Base-by-base conservation (phyloP, 2,888 invertebrate species). In the Protula sp. region DNA sequence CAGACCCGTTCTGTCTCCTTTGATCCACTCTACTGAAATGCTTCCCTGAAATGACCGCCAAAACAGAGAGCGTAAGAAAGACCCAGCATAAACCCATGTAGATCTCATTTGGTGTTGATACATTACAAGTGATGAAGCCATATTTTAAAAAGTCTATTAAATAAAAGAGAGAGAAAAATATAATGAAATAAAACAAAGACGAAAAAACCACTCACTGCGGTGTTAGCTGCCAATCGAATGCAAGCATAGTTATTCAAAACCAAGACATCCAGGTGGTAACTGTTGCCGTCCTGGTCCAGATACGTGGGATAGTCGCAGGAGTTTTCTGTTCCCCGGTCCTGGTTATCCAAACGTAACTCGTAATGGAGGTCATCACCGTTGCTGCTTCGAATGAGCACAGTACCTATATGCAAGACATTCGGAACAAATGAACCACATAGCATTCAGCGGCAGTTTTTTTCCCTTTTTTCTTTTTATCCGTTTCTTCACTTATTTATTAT, bases 181-280 rank as follows among this genome's bases (percentile, higher is more conserved):
- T n/a, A n/a, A n/a, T n/a, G n/a, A n/a, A n/a, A n/a, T n/a, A n/a
- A n/a, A n/a, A n/a, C n/a, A n/a, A n/a, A n/a, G n/a, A n/a, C n/a
- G n/a, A n/a, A n/a, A n/a, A n/a, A n/a, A n/a, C n/a, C n/a, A n/a
- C n/a, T n/a, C n/a, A n/a, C n/a, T n/a, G n/a, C n/a, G n/a, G n/a
- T n/a, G n/a, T n/a, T n/a, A n/a, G n/a, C n/a, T n/a, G n/a, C n/a
- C n/a, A n/a, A n/a, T 5, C 73, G 72, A 2, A 66, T 66, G 63
- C 72, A 72, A 5, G 72, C 72, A 28, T 61, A 62, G 1, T 65
- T 59, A 22, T 63, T 30, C 9, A 71, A 66, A 51, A 66, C 63
- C 3, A 72, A 45, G 47, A 24, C 28, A 58, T 58, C 2, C 65
- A 56, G 22, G 50, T 50, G 19, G 22, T 50, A 50, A 9, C 3